Percentiles rank a stretch among this genome's conserved stretches.
These are phyloP conservation scores for Odontocolon sp. DNA, from an alignment of 2,888 invertebrate species.

Conservation along the genomic window DNA sequence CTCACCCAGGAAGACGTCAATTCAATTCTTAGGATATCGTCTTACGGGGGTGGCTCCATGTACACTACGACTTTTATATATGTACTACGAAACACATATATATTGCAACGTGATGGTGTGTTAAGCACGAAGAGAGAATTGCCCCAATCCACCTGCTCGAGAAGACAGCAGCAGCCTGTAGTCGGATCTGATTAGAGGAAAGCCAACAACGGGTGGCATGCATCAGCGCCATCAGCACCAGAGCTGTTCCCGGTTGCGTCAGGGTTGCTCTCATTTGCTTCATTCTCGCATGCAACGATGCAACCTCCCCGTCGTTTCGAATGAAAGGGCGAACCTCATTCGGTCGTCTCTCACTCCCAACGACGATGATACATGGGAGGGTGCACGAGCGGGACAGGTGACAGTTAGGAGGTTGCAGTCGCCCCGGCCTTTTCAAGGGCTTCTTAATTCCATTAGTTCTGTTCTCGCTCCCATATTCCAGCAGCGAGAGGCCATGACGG, in stretches of 20 bases:
- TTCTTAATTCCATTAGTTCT: slow-evolving; percentile 80
- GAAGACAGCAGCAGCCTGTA: slow-evolving; percentile 54
- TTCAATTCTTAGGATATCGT: slow-evolving; percentile 38
- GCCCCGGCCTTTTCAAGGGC: slow-evolving; percentile 69
- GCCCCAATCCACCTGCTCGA: slow-evolving; percentile 20
- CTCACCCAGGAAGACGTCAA: slow-evolving; percentile 25
- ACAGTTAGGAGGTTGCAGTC: slow-evolving; percentile 79
- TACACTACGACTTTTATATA: not conserved
- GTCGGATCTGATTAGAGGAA: slow-evolving; percentile 75
- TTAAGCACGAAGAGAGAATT: slow-evolving; percentile 9
- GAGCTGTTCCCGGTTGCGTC: slow-evolving; percentile 57
- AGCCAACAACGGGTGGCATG: slow-evolving; percentile 69
- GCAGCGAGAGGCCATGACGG: slow-evolving; percentile 18
- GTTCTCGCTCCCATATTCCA: slow-evolving; percentile 67
- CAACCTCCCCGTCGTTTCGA: slow-evolving; percentile 63
- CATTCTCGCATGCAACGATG: slow-evolving; percentile 13
- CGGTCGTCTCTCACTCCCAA: slow-evolving; percentile 15
- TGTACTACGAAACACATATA: not conserved
- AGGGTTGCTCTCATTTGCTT: slow-evolving; percentile 54
- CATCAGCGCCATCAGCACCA: slow-evolving; percentile 20
- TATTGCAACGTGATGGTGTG: slow-evolving; percentile 40
- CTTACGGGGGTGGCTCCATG: slow-evolving; percentile 18
- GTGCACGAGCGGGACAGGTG: slow-evolving; percentile 56
- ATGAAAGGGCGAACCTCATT: slow-evolving; percentile 64
- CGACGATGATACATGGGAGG: slow-evolving; percentile 17